Percentiles rank a stretch among this genome's conserved stretches.
Conservation (phyloP, 2,113 vertebrate species). For the Urocolius indicus region DNA sequence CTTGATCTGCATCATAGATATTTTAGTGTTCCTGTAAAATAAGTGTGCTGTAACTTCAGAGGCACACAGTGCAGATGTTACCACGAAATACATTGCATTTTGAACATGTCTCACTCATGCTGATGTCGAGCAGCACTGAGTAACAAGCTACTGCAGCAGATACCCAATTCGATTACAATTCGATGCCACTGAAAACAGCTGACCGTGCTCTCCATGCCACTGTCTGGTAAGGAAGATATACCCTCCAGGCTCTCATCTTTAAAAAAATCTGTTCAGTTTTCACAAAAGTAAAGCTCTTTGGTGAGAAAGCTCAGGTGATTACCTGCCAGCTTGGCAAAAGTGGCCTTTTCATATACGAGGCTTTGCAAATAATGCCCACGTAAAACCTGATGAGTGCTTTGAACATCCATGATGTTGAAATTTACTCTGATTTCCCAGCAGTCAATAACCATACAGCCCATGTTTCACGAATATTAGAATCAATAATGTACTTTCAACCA, state of each 20-base stretch:
- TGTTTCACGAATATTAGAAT: neutral
- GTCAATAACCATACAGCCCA: fast-evolving
- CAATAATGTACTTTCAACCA: neutral
- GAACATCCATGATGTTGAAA: neutral
- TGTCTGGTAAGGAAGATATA: neutral
- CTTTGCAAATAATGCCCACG: neutral
- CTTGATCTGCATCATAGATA: neutral
- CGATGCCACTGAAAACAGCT: neutral
- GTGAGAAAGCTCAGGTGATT: neutral
- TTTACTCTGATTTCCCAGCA: neutral
- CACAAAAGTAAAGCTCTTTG: neutral
- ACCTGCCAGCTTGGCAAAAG: neutral
- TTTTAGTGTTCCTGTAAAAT: neutral
- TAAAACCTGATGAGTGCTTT: neutral
- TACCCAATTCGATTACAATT: neutral
- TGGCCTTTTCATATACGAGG: neutral
- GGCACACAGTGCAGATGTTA: neutral
- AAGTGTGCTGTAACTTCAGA: neutral
- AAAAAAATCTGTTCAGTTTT: neutral
- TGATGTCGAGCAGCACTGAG: neutral
- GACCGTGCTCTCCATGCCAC: fast-evolving
- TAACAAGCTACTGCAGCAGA: neutral
- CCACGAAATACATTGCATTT: neutral
- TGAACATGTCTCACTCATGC: neutral
- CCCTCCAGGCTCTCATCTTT: neutral